A percentile compares a stretch with the other conserved stretches of the same genome.
These are phyloP conservation scores for Carapus acus DNA, from an alignment of 2,797 vertebrate genomes.

Conservation along the genomic window DNA sequence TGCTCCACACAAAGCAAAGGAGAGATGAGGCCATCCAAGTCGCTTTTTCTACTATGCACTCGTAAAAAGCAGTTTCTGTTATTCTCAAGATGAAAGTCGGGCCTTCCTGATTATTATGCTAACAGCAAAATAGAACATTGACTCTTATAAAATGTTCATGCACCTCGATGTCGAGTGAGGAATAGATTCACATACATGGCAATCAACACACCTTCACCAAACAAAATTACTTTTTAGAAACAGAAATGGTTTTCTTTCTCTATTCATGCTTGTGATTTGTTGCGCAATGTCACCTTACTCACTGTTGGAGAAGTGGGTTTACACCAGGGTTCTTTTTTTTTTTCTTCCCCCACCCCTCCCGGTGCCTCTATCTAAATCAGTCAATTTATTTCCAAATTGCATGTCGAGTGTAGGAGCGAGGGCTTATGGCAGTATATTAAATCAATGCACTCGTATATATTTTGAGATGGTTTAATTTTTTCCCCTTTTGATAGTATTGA, in stretches of 20 bases:
- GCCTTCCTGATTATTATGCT: conserved; percentile 74
- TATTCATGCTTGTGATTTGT: conserved; percentile 83
- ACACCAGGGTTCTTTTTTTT: conserved; percentile 49
- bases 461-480: conserved; percentile 77
- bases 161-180: conserved; percentile 64
- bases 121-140: conserved; percentile 75
- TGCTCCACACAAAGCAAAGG: conserved; percentile 51
- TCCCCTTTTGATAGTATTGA: conserved; percentile 74
- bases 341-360: conserved; percentile 37
- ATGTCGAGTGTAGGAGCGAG: conserved; percentile 77
- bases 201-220: conserved; percentile 75
- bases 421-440: conserved; percentile 79
- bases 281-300: conserved; percentile 82
- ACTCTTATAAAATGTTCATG: conserved; percentile 71
- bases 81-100: conserved; percentile 72
- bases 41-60: conserved; percentile 64
- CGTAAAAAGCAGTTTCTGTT: conserved; percentile 66
- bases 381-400: conserved; percentile 87
- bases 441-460: conserved; percentile 77
- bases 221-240: conserved; percentile 82
- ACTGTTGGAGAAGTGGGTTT: conserved; percentile 69
- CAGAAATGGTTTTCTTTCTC: conserved; percentile 81
- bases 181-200: conserved; percentile 77
- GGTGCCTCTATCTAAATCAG: conserved; percentile 78
- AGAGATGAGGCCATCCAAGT: conserved; percentile 52